Evolutionary conservation across 2,113 vertebrate genomes (phyloP).

Genomic region (Callipepla squamata): DNA sequence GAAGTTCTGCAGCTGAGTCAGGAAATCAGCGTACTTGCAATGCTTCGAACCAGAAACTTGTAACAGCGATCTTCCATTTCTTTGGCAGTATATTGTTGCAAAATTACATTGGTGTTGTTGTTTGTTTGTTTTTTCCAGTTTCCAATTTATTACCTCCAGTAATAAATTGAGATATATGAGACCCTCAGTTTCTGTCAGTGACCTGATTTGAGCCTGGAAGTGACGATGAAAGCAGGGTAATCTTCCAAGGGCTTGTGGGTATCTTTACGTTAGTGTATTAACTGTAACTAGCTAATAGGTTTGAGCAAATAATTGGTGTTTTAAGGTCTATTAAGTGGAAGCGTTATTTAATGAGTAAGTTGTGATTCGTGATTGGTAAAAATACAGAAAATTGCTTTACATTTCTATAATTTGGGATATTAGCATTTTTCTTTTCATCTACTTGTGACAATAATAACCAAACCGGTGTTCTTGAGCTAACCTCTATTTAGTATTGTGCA

Average conservation of each 20-base stretch:
- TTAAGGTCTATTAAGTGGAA: not conserved
- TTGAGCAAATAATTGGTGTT: not conserved
- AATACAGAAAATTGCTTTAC: not conserved
- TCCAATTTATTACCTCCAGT: not conserved
- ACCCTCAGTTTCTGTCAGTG: not conserved
- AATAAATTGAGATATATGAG: not conserved
- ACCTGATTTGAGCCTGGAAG: not conserved
- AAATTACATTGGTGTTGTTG: not conserved
- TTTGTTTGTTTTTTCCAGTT: accelerated
- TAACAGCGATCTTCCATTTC: not conserved
- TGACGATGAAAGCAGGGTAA: not conserved
- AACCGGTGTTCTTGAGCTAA: not conserved
- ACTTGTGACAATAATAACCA: not conserved
- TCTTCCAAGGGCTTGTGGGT: not conserved
- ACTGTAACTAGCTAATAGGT: not conserved
- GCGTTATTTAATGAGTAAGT: not conserved
- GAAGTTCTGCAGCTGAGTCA: not conserved
- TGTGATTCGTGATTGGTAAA: not conserved
- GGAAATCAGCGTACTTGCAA: not conserved
- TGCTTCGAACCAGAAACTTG: not conserved
- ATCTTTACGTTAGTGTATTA: not conserved
- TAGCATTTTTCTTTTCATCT: not conserved
- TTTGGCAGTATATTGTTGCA: not conserved
- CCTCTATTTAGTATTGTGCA: not conserved
- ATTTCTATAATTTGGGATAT: not conserved